Conservation (phyloP, 1,140 invertebrate species). For the Choristoneura fumiferana region DNA sequence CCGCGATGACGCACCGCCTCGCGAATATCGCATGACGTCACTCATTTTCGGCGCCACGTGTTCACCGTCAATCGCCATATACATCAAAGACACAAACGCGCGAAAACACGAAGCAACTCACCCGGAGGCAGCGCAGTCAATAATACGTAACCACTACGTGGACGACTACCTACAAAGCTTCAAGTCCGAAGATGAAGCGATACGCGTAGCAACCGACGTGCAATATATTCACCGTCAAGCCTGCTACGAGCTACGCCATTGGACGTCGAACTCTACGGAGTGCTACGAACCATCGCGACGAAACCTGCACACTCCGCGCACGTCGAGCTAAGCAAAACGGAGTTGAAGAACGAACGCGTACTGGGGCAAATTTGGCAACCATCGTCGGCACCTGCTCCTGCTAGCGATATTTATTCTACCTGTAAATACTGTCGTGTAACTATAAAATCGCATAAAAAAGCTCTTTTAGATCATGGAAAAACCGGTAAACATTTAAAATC, state of each 20-base stretch:
- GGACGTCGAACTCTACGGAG: slow-evolving; percentile 9
- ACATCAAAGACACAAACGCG: slow-evolving; percentile 36
- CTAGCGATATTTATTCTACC: no score
- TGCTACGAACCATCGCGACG: no score
- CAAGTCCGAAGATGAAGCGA: slow-evolving; percentile 26
- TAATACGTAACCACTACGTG: slow-evolving; percentile 41
- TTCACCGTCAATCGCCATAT: slow-evolving; percentile 32
- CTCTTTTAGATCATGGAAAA: no score
- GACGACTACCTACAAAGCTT: slow-evolving; percentile 45
- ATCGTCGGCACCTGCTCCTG: no score
- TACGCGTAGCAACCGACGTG: slow-evolving; percentile 21
- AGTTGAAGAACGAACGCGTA: no score
- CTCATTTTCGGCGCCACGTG: slow-evolving; percentile 36
- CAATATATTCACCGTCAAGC: slow-evolving; percentile 23
- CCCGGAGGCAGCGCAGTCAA: slow-evolving; percentile 27
- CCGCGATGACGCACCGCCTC: background rate
- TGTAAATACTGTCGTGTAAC: no score
- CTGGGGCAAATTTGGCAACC: no score
- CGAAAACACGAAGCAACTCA: slow-evolving; percentile 20
- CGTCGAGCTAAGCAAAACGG: no score
- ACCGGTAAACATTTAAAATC: no score
- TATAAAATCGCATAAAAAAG: no score
- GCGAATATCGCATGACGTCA: slow-evolving; percentile 28
- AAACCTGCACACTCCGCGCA: no score
- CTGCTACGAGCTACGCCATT: slow-evolving; percentile 25